These are phyloP conservation scores for Zoanthus solanderi DNA, from an alignment of 92 coral and sea anemone genomes.

Conservation along the genomic window DNA sequence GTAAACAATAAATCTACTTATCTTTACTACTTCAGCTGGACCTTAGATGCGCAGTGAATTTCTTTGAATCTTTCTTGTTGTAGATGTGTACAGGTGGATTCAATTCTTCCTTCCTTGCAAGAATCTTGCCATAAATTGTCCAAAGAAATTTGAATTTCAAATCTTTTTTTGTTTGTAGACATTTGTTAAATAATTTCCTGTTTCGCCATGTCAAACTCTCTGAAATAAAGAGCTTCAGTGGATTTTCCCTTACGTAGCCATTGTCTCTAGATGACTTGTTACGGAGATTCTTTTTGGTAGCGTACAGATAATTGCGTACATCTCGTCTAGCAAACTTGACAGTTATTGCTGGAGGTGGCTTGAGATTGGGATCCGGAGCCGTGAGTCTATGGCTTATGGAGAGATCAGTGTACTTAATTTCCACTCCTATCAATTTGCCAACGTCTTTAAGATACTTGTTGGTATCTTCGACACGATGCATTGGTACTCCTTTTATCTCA, in stretches of 20 bases:
- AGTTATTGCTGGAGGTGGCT: background rate
- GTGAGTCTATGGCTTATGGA: slow-evolving; percentile 17
- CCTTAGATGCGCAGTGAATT: background rate
- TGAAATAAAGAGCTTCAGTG: background rate
- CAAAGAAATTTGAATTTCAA: slow-evolving; percentile 9
- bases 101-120: slow-evolving; percentile 11
- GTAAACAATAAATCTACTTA: too few relatives aligned
- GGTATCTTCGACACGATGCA: slow-evolving; percentile 25
- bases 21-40: background rate
- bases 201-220: slow-evolving; percentile 17
- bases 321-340: slow-evolving; percentile 15
- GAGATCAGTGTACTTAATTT: slow-evolving; percentile 11
- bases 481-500: slow-evolving; percentile 18
- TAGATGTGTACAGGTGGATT: background rate
- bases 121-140: slow-evolving; percentile 16
- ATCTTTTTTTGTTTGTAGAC: slow-evolving; percentile 16
- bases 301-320: background rate
- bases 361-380: background rate
- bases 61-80: background rate
- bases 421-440: slow-evolving; percentile 22
- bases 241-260: background rate
- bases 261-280: slow-evolving; percentile 19
- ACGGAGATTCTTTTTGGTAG: slow-evolving; percentile 19
- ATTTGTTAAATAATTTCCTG: background rate
- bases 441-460: slow-evolving; percentile 8